These are phyloP conservation scores for Aphaenogaster ashmeadi DNA, from an alignment of 1,140 invertebrate genomes.

Conservation along the genomic window DNA sequence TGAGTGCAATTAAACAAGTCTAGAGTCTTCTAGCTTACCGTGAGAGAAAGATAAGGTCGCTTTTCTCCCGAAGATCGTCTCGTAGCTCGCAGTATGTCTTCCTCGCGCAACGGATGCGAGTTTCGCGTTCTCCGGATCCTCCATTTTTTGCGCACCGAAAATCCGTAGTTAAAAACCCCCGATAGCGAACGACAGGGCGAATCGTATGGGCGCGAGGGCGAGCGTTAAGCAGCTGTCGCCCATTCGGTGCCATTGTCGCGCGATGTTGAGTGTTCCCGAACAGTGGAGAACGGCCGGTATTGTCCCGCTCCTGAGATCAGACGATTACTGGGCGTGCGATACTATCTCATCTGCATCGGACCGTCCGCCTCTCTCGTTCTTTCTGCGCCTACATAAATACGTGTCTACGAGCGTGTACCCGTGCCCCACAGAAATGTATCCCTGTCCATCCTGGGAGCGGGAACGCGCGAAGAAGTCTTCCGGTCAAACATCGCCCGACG, in stretches of 20 bases:
- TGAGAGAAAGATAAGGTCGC: neutral
- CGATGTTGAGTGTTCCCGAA: conserved; percentile 86
- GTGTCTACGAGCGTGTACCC: conserved; percentile 37
- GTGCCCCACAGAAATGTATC: conserved; percentile 7
- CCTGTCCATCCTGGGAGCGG: neutral
- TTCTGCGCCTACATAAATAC: conserved; percentile 46
- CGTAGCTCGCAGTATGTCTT: neutral
- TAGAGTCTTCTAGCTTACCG: neutral
- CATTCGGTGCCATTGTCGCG: conserved; percentile 84
- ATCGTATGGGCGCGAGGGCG: conserved; percentile 47
- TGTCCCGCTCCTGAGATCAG: conserved; percentile 84
- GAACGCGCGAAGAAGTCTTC: conserved; percentile 43
- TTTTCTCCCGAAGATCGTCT: neutral
- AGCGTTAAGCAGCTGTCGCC: conserved; percentile 86
- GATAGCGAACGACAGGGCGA: conserved; percentile 28
- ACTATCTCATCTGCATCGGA: conserved; percentile 86
- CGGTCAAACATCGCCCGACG: conserved; percentile 65
- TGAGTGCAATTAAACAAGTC: neutral
- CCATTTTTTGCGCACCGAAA: conserved; percentile 69
- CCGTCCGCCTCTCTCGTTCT: conserved; percentile 45
- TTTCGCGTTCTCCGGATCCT: neutral
- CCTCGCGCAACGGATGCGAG: conserved; percentile 26
- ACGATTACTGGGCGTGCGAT: conserved; percentile 83
- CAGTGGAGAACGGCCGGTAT: conserved; percentile 85
- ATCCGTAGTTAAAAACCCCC: conserved; percentile 58